phyloP scores from a whole-genome alignment of 30 jellyfish, hydroid and myxozoan species.

The Euphysa ruthae region DNA sequence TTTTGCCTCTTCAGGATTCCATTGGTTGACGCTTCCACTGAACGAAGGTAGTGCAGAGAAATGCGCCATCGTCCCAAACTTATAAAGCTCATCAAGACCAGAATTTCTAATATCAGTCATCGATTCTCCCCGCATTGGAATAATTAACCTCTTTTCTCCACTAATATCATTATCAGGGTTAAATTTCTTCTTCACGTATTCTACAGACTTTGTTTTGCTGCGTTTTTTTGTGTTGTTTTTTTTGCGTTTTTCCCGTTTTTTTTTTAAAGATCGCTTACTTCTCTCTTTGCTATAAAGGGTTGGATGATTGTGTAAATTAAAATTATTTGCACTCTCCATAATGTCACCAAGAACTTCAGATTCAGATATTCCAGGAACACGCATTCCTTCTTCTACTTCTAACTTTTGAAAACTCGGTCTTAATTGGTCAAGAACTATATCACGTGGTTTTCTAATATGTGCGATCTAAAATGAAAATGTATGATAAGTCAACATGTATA shows the following conservation, averaged over 20 bases:
- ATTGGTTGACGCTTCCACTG: neutral
- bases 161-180: neutral
- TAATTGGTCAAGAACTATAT: no score
- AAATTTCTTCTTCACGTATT: neutral
- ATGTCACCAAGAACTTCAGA: no score
- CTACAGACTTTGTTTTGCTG: neutral
- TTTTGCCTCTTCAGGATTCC: constrained; percentile 3
- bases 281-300: neutral
- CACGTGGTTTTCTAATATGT: no score
- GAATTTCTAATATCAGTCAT: neutral
- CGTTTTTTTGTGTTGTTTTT: neutral
- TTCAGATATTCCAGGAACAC: no score
- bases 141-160: neutral
- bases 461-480: no score
- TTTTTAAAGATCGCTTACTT: neutral
- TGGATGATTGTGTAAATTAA: no score
- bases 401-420: no score
- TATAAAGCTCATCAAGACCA: neutral
- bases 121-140: neutral
- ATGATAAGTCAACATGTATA: no score
- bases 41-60: neutral
- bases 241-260: neutral
- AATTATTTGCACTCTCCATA: no score
- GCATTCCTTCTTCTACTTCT: no score
- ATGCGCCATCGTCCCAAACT: neutral